Evolutionary conservation across 2,797 vertebrate species (phyloP).

Genomic region (Phylloscopus collybita): DNA sequence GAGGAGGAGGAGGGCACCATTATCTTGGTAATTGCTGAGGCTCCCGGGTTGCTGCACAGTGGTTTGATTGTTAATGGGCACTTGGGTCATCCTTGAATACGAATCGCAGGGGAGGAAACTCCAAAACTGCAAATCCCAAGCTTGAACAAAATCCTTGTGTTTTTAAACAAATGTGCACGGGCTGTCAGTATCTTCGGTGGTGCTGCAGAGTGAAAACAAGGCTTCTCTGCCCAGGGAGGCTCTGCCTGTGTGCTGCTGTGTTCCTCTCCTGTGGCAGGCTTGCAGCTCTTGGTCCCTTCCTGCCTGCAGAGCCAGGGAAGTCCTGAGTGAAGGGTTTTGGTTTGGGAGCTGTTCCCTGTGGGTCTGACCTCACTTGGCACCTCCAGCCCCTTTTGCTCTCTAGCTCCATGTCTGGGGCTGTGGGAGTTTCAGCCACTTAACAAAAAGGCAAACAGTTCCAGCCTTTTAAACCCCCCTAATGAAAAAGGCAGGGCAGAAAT

Average conservation of each 20-base stretch:
- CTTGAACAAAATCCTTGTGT: background rate
- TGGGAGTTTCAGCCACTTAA: background rate
- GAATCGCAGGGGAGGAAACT: conserved; percentile 68
- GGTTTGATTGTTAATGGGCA: conserved; percentile 77
- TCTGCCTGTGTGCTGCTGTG: background rate
- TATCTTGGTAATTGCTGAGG: conserved; percentile 73
- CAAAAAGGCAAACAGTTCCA: background rate
- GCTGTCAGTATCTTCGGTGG: background rate
- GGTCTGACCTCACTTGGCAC: background rate
- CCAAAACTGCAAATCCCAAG: conserved; percentile 48
- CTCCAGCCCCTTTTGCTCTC: background rate
- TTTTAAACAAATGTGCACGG: background rate
- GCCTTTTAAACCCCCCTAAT: background rate
- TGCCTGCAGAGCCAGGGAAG: background rate
- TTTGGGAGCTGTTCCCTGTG: background rate
- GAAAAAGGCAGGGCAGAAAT: background rate
- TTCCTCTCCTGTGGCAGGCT: background rate
- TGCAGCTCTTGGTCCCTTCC: background rate
- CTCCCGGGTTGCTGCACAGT: conserved; percentile 63
- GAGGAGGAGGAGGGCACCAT: conserved; percentile 62
- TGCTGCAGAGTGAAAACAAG: background rate
- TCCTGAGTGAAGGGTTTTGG: background rate
- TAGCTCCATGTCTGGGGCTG: background rate
- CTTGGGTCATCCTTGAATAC: conserved; percentile 70
- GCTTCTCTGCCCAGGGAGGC: background rate